Conservation (phyloP, 2,113 vertebrate genomes). For the Cervus canadensis region DNA sequence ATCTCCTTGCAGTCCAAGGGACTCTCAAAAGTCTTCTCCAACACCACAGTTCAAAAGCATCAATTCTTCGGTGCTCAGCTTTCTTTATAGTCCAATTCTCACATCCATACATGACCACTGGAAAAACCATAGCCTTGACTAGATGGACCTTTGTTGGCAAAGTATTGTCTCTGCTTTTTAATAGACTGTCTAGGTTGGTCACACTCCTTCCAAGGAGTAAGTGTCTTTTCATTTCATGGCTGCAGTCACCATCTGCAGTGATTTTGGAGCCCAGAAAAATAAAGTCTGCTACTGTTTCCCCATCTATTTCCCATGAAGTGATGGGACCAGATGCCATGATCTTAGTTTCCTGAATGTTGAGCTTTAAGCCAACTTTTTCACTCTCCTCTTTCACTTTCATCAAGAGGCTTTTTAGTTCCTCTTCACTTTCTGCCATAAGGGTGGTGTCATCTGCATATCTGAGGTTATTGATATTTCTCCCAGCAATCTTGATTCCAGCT, state of each 20-base stretch:
- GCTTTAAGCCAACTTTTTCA: neutral
- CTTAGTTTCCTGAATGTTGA: neutral
- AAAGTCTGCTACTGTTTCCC: neutral
- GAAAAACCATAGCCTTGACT: too few species aligned
- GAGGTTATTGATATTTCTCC: neutral
- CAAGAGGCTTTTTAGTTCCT: neutral
- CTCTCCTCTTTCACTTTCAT: neutral
- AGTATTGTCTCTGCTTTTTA: too few species aligned
- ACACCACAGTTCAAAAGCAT: too few species aligned
- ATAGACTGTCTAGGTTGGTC: too few species aligned
- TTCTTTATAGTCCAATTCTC: too few species aligned
- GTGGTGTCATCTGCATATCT: neutral
- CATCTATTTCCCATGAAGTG: neutral
- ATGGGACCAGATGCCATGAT: neutral
- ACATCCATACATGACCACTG: too few species aligned
- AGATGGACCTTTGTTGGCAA: too few species aligned
- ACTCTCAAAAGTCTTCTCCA: too few species aligned
- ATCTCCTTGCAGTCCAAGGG: too few species aligned
- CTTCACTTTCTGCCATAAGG: neutral
- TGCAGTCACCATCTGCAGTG: neutral
- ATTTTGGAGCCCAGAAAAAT: neutral
- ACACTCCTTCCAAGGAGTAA: too few species aligned
- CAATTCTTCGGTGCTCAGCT: too few species aligned
- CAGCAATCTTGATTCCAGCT: fast-evolving
- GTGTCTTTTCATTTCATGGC: too few species aligned